Base-by-base conservation (phyloP, 2,113 vertebrate genomes). In the Tetrax tetrax region DNA sequence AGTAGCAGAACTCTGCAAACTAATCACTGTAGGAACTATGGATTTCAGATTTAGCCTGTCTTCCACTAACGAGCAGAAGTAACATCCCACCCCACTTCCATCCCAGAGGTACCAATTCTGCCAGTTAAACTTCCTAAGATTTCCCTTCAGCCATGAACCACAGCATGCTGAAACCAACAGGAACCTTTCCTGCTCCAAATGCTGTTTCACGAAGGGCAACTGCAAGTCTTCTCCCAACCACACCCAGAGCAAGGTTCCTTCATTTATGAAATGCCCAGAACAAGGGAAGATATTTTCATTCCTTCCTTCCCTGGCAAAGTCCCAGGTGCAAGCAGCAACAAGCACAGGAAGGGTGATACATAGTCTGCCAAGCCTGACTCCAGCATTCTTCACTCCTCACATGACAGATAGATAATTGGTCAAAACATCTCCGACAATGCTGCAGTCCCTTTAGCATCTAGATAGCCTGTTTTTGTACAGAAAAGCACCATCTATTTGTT, bases 211-310 rank as follows among this genome's bases (percentile, higher is more conserved):
- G 87, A 82, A 91, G 57, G 61, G 56, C 45, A 84, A 25, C 74
- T 47, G n/a, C 80, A 84, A 89, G 12, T 27, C 29, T 82, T 83
- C 56, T 92, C 57, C 76, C 78, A 87, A 50, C 86, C 90, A 53
- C 90, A 78, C 83, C 69, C 76, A 75, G 45, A 92, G 59, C 38
- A 84, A 90, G 27, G 68, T 53, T 97, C 65, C 64, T 75, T 95
- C 53, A 0, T 92, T 89, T 92, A 68, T 76, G 50, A 91, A 88
- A 85, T 90, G 84, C 31, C 78, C 43, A 21, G 45, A 68, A 91
- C 25, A 93, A 79, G 50, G 11, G 45, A 78, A 51, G 59, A 22
- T 72, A 60, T 53, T 80, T 87, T 74, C 47, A 81, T 90, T 91
- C 71, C 71, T 95, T 50, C 61, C 51, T 87, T 88, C 63, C 64